These are phyloP conservation scores for Pteropus rufus DNA, from an alignment of 2,797 vertebrate species.

Conservation along the genomic window DNA sequence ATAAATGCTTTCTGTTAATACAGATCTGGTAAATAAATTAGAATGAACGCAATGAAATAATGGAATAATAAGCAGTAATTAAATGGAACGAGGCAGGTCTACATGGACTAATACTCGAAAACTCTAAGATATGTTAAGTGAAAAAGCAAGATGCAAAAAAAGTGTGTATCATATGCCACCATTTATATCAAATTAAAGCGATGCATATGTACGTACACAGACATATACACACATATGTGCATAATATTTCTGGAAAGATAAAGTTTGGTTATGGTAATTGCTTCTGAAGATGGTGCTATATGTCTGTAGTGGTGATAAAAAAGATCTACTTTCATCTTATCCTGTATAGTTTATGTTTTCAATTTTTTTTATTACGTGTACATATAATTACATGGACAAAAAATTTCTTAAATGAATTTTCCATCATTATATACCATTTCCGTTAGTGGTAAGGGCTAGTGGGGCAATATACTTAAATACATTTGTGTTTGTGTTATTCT, in stretches of 20 bases:
- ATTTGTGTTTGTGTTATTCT: not conserved
- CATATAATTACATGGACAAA: not conserved
- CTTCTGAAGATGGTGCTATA: not conserved
- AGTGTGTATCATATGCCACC: not conserved
- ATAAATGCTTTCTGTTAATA: not conserved
- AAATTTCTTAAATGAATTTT: not conserved
- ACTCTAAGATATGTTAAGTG: not conserved
- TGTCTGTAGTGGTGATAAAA: not conserved
- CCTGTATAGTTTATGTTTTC: not conserved
- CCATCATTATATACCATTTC: not conserved
- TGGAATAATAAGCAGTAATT: not conserved
- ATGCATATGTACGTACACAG: not conserved
- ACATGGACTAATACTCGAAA: not conserved
- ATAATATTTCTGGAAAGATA: not conserved
- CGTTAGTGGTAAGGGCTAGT: not conserved
- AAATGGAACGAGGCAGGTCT: not conserved
- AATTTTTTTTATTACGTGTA: not conserved
- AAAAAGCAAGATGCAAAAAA: not conserved
- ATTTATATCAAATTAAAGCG: not conserved
- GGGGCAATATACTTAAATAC: not conserved
- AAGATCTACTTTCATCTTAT: not conserved
- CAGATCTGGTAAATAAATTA: not conserved
- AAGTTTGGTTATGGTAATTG: not conserved
- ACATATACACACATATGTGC: not conserved
- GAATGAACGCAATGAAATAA: not conserved